Percentiles rank a stretch among this genome's conserved stretches.
These are phyloP conservation scores for Patella caerulea DNA, from an alignment of 2,888 invertebrate species.

Conservation along the genomic window DNA sequence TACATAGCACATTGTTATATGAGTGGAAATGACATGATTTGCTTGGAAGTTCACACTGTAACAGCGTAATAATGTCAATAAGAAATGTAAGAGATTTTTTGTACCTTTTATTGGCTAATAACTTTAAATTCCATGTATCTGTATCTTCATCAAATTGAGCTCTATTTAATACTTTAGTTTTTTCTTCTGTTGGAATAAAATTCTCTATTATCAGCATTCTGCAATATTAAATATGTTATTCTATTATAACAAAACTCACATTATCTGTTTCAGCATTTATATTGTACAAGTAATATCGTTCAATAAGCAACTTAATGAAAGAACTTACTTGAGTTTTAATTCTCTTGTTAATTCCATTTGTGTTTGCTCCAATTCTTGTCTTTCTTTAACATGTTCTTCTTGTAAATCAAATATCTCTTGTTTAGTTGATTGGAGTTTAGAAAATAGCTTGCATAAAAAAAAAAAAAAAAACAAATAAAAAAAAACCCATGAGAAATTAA, in stretches of 20 bases:
- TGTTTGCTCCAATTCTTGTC: constrained; percentile 91
- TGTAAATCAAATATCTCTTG: constrained; percentile 86
- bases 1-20: neutral
- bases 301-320: neutral
- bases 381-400: constrained; percentile 90
- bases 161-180: constrained; percentile 81
- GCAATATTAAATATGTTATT: constrained; percentile 18
- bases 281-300: neutral
- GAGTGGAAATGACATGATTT: no score
- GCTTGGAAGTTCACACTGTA: no score
- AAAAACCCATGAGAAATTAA: no score
- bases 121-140: constrained; percentile 79
- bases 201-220: constrained; percentile 72
- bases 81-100: constrained; percentile 2
- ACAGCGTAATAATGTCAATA: no score
- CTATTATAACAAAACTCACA: no score
- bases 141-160: constrained; percentile 87
- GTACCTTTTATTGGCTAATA: constrained; percentile 68
- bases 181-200: constrained; percentile 78
- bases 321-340: constrained; percentile 84
- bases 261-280: neutral
- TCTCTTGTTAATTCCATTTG: constrained; percentile 92
- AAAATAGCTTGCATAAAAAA: constrained; percentile 76
- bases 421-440: constrained; percentile 83
- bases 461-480: neutral